A percentile compares a stretch with the other conserved stretches of the same genome.
Evolutionary conservation across 2,113 vertebrate species (phyloP).

Genomic region (Corydoras sp.): DNA sequence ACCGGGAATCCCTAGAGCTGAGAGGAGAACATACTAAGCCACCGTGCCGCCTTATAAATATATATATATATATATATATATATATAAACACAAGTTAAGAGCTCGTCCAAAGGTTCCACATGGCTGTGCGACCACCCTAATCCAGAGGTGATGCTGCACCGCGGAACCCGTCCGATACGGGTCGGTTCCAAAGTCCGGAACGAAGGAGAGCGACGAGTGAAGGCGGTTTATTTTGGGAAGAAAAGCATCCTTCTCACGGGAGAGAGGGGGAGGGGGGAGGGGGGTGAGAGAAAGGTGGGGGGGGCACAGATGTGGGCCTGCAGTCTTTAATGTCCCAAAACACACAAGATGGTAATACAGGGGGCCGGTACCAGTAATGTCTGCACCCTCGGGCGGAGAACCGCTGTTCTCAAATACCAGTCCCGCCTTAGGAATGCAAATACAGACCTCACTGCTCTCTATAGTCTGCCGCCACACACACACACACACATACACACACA

Average conservation of each 20-base stretch:
- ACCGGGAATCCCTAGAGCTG: too few species aligned
- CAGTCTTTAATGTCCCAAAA: conserved; percentile 12
- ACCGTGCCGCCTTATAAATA: too few species aligned
- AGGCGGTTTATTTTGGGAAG: conserved; percentile 12
- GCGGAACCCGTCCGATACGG: background rate
- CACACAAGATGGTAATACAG: conserved; percentile 14
- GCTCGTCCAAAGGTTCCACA: too few species aligned
- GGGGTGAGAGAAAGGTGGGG: background rate
- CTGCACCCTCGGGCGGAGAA: conserved; percentile 26
- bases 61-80: too few species aligned
- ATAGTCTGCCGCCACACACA: conserved; percentile 32
- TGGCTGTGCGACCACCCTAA: too few species aligned
- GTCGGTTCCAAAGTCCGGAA: background rate
- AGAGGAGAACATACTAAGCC: too few species aligned
- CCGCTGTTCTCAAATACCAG: conserved; percentile 24
- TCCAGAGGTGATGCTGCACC: too few species aligned
- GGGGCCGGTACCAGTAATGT: conserved; percentile 32
- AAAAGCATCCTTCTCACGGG: conserved; percentile 12
- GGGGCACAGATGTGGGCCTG: conserved; percentile 13
- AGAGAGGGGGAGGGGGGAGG: background rate
- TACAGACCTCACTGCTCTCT: conserved; percentile 10
- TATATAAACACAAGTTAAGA: too few species aligned
- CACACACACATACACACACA: conserved; percentile 33
- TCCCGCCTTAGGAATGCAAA: conserved; percentile 36
- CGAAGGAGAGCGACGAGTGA: background rate